Percentiles rank a stretch among this genome's conserved stretches.
Evolutionary conservation across 2,797 vertebrate species (phyloP).

Genomic region (Chrysocyon brachyurus): DNA sequence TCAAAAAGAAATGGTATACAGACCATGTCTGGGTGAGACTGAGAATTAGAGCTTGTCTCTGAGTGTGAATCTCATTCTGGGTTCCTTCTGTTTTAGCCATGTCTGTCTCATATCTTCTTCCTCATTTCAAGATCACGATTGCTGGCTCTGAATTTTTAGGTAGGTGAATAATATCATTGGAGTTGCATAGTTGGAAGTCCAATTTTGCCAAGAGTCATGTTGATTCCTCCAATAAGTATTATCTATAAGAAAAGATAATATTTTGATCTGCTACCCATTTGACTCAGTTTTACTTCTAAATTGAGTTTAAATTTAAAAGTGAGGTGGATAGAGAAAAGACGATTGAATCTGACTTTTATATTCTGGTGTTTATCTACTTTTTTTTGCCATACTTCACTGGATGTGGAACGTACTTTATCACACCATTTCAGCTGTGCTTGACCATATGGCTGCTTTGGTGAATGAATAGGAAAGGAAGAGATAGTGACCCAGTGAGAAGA

Average conservation of each 20-base stretch:
- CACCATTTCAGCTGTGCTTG: background rate
- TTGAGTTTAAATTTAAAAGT: background rate
- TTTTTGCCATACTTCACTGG: background rate
- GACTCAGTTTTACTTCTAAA: background rate
- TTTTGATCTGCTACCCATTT: background rate
- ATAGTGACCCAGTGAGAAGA: background rate
- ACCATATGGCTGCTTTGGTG: background rate
- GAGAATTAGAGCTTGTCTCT: background rate
- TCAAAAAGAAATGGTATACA: background rate
- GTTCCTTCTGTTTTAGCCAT: background rate
- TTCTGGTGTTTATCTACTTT: background rate
- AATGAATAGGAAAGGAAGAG: background rate
- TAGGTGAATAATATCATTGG: background rate
- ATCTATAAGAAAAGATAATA: background rate
- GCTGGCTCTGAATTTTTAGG: background rate
- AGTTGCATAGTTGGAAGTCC: background rate
- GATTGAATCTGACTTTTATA: background rate
- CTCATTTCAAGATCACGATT: background rate
- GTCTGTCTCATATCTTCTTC: background rate
- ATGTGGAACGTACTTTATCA: accelerated
- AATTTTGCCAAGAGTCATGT: background rate
- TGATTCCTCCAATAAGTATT: background rate
- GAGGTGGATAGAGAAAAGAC: background rate
- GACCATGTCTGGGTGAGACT: background rate
- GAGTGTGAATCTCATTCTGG: background rate